Percentiles rank a stretch among this genome's conserved stretches.
These are phyloP conservation scores for Catharus ustulatus DNA, from an alignment of 2,797 vertebrate species.

Conservation along the genomic window DNA sequence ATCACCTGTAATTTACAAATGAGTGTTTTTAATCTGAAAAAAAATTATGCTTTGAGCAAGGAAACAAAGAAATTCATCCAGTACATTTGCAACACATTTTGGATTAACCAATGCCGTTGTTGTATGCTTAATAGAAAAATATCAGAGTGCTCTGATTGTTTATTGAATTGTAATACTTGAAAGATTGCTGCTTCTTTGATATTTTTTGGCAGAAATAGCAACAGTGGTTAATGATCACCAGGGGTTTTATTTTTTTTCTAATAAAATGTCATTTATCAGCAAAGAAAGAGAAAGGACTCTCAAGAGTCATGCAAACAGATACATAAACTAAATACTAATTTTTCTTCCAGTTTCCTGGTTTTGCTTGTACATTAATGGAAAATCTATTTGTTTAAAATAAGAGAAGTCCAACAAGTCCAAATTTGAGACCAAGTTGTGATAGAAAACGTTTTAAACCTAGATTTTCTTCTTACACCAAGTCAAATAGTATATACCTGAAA, in stretches of 20 bases:
- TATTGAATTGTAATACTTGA: constrained; percentile 26
- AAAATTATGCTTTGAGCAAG: background rate
- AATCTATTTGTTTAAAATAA: background rate
- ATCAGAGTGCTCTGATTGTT: background rate
- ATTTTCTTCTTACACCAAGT: background rate
- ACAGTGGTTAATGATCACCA: background rate
- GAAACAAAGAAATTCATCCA: background rate
- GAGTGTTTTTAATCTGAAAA: background rate
- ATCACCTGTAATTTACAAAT: background rate
- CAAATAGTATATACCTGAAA: background rate
- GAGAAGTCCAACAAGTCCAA: background rate
- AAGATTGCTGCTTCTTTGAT: background rate
- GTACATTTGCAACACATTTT: background rate
- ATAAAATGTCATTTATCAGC: constrained; percentile 29
- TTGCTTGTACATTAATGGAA: background rate
- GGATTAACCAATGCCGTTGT: background rate
- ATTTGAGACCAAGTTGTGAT: background rate
- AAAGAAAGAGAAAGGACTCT: constrained; percentile 10
- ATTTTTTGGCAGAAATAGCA: constrained; percentile 18
- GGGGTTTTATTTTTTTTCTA: background rate
- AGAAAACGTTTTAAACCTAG: background rate
- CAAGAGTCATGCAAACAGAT: constrained; percentile 8
- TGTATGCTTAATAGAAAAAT: background rate
- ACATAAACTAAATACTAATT: background rate
- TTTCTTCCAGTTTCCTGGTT: constrained; percentile 11